phyloP scores from a whole-genome alignment of 2,113 vertebrate species.

The Galeopterus variegatus region DNA sequence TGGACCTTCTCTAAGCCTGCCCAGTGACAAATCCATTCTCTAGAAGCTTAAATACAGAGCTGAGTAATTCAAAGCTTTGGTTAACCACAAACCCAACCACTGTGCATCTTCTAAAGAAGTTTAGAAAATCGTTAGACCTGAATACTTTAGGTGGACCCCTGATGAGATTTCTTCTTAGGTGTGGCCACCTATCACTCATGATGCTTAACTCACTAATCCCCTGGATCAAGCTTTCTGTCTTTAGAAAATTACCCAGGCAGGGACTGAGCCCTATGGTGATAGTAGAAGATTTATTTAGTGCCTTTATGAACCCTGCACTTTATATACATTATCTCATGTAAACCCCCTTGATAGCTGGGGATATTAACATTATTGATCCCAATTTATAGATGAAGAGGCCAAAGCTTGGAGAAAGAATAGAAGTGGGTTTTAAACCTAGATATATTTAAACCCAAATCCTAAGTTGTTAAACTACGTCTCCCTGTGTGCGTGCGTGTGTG shows the following conservation, averaged over 20 bases:
- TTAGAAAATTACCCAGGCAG: constrained; percentile 46
- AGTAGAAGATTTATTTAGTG: constrained; percentile 22
- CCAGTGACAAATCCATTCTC: background rate
- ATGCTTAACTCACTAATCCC: background rate
- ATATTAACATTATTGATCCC: background rate
- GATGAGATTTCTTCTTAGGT: background rate
- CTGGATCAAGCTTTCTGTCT: background rate
- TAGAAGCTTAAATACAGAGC: constrained; percentile 43
- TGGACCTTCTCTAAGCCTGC: background rate
- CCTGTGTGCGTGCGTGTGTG: background rate
- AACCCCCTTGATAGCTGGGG: background rate
- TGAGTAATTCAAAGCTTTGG: background rate
- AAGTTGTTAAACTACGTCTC: constrained; percentile 35
- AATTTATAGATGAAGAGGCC: background rate
- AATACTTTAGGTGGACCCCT: background rate
- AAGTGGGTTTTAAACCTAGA: background rate
- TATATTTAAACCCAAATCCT: constrained; percentile 1
- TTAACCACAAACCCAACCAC: background rate
- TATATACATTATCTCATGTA: background rate
- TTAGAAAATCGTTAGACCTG: constrained; percentile 8
- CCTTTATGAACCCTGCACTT: background rate
- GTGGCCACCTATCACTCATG: background rate
- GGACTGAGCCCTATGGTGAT: background rate
- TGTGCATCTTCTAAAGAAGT: background rate
- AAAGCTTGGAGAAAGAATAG: background rate